Evolutionary conservation across 2,797 vertebrate genomes (phyloP).

Genomic region (Melopsittacus undulatus): DNA sequence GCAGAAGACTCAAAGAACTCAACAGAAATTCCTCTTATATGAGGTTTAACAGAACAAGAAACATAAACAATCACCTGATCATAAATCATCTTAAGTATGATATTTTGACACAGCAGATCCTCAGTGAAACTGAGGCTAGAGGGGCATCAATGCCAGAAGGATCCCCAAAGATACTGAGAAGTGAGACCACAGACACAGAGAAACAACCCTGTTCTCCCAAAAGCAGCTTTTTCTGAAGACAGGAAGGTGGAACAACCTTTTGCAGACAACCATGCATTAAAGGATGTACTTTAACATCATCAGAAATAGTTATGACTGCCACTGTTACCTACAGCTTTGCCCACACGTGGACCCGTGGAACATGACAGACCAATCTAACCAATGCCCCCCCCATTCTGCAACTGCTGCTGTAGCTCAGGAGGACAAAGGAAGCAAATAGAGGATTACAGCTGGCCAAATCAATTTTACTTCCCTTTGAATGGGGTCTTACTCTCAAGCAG

Average conservation of each 20-base stretch:
- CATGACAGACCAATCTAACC: background rate
- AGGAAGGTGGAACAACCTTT: background rate
- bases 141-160: background rate
- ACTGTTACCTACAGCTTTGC: background rate
- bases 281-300: accelerated
- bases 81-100: accelerated
- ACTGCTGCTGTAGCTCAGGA: background rate
- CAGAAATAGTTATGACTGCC: background rate
- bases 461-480: background rate
- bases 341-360: accelerated
- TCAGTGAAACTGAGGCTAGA: background rate
- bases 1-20: background rate
- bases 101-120: background rate
- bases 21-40: background rate
- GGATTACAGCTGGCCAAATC: accelerated
- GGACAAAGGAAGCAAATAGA: background rate
- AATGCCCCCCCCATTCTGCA: background rate
- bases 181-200: background rate
- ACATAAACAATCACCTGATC: background rate
- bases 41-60: background rate
- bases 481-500: background rate
- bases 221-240: background rate
- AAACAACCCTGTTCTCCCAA: background rate
- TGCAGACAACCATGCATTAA: accelerated
- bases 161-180: background rate